Base-by-base conservation (phyloP, 2,113 vertebrate genomes). In the Scartelaos histophorus region DNA sequence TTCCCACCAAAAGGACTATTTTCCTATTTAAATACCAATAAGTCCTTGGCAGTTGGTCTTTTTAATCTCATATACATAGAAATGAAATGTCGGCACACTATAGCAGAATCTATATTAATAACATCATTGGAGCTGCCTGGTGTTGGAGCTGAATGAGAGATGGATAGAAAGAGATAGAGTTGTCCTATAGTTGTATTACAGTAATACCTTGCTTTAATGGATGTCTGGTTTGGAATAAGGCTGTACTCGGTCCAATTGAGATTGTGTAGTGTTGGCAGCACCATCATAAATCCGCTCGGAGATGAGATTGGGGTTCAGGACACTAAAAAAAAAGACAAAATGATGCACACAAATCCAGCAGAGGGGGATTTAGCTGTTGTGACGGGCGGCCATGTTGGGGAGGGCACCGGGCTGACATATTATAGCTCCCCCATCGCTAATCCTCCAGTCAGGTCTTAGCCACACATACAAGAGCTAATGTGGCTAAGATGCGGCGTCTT, bases 181-280 rank as follows among this genome's bases (percentile, higher is more conserved):
- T 79, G 84, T 87, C 79, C 82, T 21, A 82, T 83, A 76, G 87
- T 90, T 90, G 86, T 88, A 88, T 88, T 89, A 89, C 84, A 89
- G 87, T 89, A 89, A 91, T 90, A 85, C 90, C 83, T 87, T 56
- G 83, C 79, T 89, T 89, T 90, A 90, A 88, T 89, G 84, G 87
- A 85, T 87, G 87, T 87, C 89, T 89, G 87, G 51, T 88, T 85
- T 81, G 84, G 87, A 89, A 88, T 84, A 88, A 85, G 87, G 74
- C 88, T 79, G 74, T 79, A 69, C 84, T 89, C 80, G 73, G 81
- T 90, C 81, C 87, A 85, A 87, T 84, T 87, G 90, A 88, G 87
- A 83, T 86, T 88, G 85, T 87, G 88, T 86, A 84, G 84, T 78
- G 66, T 85, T 62, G 82, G 78, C 85, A 75, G 78, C 82, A 88